Evolutionary conservation across 2,113 vertebrate species (phyloP), one percentile per base, ranked within the genome.

Genomic region (Ifrita kowaldi): DNA sequence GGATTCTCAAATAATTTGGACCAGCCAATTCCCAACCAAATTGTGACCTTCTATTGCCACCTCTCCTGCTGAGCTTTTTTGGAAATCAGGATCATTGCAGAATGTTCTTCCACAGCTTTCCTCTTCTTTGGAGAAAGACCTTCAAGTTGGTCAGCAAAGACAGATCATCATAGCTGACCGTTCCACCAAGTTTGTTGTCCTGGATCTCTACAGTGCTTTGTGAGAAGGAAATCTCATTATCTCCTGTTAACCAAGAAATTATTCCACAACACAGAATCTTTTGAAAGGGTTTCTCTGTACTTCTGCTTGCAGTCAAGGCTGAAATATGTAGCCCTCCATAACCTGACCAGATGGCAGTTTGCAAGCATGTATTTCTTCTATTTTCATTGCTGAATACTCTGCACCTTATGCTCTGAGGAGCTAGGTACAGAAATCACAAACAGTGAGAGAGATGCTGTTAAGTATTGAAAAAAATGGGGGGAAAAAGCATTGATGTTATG

Each of bases 261-360:
- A 84, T 75, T 88, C 89, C 64, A 49, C 49, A 87, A 57, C 35
- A 28, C 4, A 71, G 39, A 93, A 44, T 42, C 69, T 96, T 95
- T 89, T 76, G 71, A 93, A 96, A 93, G 92, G 91, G 49, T 95
- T 93, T 95, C 76, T 89, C 83, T 84, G 27, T 47, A 49, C 49
- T 95, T 14, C 4, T 87, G 71, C 91, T 96, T 96, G 84, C 93
- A 96, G 37, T 96, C 81, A 84, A 96, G 95, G 97, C 94, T 97
- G 97, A 94, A 97, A 92, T 96, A 96, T 33, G 60, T 93, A 89
- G 86, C 86, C 91, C 91, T 94, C 67, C 76, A 60, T 95, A 97
- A 97, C 95, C 96, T 97, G 95, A 96, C 94, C 97, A 97, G 96
- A 97, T 97, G 97, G 95, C 93, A 95, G 85, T 93, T 94, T 94